Evolutionary conservation across 2,113 vertebrate genomes (phyloP), one percentile per base, ranked within the genome.

Genomic region (Notarius quadriscutis): DNA sequence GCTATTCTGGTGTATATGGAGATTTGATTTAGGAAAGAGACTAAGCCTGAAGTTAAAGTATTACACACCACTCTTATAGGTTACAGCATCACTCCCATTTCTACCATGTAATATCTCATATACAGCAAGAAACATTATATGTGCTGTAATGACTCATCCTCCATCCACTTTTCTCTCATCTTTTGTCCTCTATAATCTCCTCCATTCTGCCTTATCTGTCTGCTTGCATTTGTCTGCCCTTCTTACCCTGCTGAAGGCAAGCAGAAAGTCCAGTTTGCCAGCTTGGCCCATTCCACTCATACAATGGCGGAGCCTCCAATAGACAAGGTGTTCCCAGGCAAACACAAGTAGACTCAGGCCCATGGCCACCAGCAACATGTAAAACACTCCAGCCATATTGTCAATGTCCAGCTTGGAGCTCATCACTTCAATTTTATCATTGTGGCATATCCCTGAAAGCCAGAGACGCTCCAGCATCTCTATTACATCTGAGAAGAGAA

Each of bases 391-490:
- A 0, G 97, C 97, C 97, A 97, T 97, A 94, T 97, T 97, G 95
- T 97, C 97, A 81, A 97, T 97, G 91, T 97, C 97, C 92, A 97
- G 95, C 91, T 97, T 97, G 93, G 96, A 97, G 94, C 96, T 97
- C 97, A 97, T 97, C 92, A 97, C 97, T 92, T 97, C 97, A 87
- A 97, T 97, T 92, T 97, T 97, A 93, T 97, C 97, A 90, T 97
- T 97, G 91, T 97, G 96, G 94, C 97, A 97, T 93, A 97, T 97
- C 51, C 97, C 97, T 0, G 97, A 97, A 69, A 97, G 95, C 96
- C 96, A 97, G 71, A 98, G 95, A 80, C 96, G 95, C 93, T 97
- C 96, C 93, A 97, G 94, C 95, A 97, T 97, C 92, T 97, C 97
- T 87, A 97, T 97, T 90, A 97, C 97, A 95, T 97, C 97, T 97